Evolutionary conservation across 2,888 invertebrate genomes (phyloP), one percentile per base, ranked within the genome.

Genomic region (Xestia xanthographa): DNA sequence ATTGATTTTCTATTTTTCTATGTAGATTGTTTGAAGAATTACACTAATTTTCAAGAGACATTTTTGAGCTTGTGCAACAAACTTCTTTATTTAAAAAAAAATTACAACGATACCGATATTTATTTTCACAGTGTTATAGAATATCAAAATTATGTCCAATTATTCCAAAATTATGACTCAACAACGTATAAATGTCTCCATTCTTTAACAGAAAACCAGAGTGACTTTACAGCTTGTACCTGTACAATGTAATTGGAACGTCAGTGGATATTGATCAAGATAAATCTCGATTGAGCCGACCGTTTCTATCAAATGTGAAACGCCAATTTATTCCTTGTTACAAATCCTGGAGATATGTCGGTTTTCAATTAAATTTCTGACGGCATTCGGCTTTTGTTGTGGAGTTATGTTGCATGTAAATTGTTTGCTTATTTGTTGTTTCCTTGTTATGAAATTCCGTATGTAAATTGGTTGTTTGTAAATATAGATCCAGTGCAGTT

Each of bases 241-340:
- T 87, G 89, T 90, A 89, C 92, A 92, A 89, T 93, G 93, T 95
- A 95, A 95, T 95, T 95, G 95, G 95, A 94, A 92, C 92, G 95
- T 95, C 95, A 95, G 78, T 92, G 91, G 91, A 92, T 94, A 94
- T 93, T 92, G 94, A 94, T 94, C 94, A 93, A 93, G 92, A 94
- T 94, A 93, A 95, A 95, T 95, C 94, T 92, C 92, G 91, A 93
- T 92, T 89, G 90, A 88, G 91, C 85, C 89, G 88, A 91, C 88
- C 90, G 79, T 88, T 91, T 90, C 90, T 88, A 91, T 91, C 88
- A 87, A 88, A 90, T 85, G 87, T 87, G 82, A 86, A 88, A 90
- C 86, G 84, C 83, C 89, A 90, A 91, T 90, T 90, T 90, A 91
- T 91, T 89, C 86, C 86, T 86, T 83, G 88, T 87, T 83, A 87